A percentile compares a stretch with the other conserved stretches of the same genome.
Evolutionary conservation across 1,140 invertebrate species (phyloP).

Genomic region (Heliconius himera): DNA sequence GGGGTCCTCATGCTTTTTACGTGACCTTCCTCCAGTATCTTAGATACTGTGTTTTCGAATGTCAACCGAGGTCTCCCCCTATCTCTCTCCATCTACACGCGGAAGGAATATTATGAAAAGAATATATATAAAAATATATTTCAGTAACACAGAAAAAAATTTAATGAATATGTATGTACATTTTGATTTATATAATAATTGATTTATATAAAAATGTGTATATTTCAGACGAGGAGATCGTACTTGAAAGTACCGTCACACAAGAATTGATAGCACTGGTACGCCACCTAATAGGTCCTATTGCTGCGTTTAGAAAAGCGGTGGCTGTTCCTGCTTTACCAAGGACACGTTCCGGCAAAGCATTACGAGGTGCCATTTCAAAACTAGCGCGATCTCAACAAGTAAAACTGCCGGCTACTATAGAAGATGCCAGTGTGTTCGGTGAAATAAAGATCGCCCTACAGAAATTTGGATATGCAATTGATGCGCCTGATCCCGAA

Average conservation of each 20-base stretch:
- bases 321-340: slow-evolving; percentile 90
- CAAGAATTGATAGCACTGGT: slow-evolving; percentile 88
- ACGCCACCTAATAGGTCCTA: slow-evolving; percentile 91
- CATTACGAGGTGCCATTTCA: slow-evolving; percentile 91
- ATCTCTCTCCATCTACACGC: too few relatives aligned
- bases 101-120: too few relatives aligned
- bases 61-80: too few relatives aligned
- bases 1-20: too few relatives aligned
- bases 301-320: slow-evolving; percentile 91
- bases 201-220: too few relatives aligned
- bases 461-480: slow-evolving; percentile 89
- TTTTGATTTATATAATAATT: background rate
- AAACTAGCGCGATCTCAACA: slow-evolving; percentile 90
- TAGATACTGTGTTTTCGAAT: too few relatives aligned
- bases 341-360: slow-evolving; percentile 91
- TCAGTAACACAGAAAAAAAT: too few relatives aligned
- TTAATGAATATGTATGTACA: background rate
- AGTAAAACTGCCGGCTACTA: slow-evolving; percentile 91
- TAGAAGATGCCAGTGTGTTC: slow-evolving; percentile 94
- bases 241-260: slow-evolving; percentile 66
- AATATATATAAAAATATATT: too few relatives aligned
- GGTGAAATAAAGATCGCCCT: slow-evolving; percentile 87
- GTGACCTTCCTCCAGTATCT: too few relatives aligned
- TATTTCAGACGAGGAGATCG: slow-evolving; percentile 71
- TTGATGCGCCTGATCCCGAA: slow-evolving; percentile 86